phyloP scores from a whole-genome alignment of 2,888 invertebrate genomes.

The Drosophila kambysellisi region DNA sequence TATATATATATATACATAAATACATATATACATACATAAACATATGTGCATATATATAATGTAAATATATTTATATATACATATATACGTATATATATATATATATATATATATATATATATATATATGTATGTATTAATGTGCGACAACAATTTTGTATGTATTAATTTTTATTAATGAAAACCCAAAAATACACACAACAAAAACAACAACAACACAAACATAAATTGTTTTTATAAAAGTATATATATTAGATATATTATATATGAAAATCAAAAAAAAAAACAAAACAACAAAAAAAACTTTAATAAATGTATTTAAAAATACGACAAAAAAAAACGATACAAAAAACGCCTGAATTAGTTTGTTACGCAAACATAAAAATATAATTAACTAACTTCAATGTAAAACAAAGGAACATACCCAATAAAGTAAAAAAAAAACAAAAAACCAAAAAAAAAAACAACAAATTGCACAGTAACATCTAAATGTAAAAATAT shows the following conservation, averaged over 20 bases:
- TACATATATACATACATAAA: constrained; percentile 9
- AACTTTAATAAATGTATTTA: constrained; percentile 57
- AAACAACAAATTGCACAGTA: constrained; percentile 81
- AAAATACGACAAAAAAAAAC: constrained; percentile 54
- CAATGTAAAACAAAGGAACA: constrained; percentile 61
- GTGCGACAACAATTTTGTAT: constrained; percentile 75
- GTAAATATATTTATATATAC: constrained; percentile 23
- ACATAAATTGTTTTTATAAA: constrained; percentile 71
- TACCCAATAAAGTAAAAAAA: constrained; percentile 36
- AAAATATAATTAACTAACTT: constrained; percentile 72
- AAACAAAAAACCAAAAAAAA: constrained; percentile 24
- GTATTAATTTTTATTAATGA: constrained; percentile 74
- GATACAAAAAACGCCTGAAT: constrained; percentile 73
- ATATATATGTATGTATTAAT: constrained; percentile 37
- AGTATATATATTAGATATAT: constrained; percentile 64
- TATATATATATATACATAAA: constrained; percentile 29
- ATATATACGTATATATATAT: constrained; percentile 33
- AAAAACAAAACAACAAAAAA: constrained; percentile 16
- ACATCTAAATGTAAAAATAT: constrained; percentile 77
- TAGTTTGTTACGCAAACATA: constrained; percentile 75
- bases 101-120: constrained; percentile 31
- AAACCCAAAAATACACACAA: constrained; percentile 44
- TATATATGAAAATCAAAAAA: constrained; percentile 48
- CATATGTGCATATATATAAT: constrained; percentile 34
- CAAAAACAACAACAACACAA: constrained; percentile 46